These are phyloP conservation scores for Taenaris catops DNA, from an alignment of 2,888 invertebrate genomes.

Conservation along the genomic window DNA sequence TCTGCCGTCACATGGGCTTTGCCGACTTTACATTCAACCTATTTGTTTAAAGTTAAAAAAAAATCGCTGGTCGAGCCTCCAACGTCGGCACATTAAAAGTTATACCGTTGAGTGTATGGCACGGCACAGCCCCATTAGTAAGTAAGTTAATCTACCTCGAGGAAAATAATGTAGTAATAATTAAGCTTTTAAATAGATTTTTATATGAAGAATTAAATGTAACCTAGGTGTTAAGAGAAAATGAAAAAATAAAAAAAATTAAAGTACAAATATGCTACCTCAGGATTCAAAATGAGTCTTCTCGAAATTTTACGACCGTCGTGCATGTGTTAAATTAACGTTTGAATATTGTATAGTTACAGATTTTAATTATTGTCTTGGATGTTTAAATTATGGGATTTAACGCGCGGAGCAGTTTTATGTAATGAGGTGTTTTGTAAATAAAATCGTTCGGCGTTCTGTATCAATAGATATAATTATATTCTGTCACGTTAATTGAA, in stretches of 20 bases:
- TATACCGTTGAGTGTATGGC: slow-evolving; percentile 37
- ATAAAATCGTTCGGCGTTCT: slow-evolving; percentile 28
- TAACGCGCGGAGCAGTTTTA: slow-evolving; percentile 31
- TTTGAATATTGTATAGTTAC: slow-evolving; percentile 30
- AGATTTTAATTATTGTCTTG: slow-evolving; percentile 28
- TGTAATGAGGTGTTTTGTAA: slow-evolving; percentile 29
- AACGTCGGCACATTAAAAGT: slow-evolving; percentile 1
- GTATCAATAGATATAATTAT: slow-evolving; percentile 25
- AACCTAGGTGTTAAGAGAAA: slow-evolving; percentile 57
- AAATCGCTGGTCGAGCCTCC: slow-evolving; percentile 21
- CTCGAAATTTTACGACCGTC: slow-evolving; percentile 40
- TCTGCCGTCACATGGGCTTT: slow-evolving; percentile 73
- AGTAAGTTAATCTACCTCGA: slow-evolving; percentile 78
- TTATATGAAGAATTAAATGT: slow-evolving; percentile 73
- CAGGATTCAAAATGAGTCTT: slow-evolving; percentile 69
- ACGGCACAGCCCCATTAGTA: slow-evolving; percentile 50
- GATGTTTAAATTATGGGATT: slow-evolving; percentile 27
- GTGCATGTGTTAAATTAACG: slow-evolving; percentile 38
- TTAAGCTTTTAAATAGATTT: slow-evolving; percentile 74
- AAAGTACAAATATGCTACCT: slow-evolving; percentile 79
- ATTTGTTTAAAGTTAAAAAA: slow-evolving; percentile 6
- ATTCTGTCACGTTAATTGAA: slow-evolving; percentile 43
- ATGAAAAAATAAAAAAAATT: slow-evolving; percentile 59
- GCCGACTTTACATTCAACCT: slow-evolving; percentile 42
- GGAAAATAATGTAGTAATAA: slow-evolving; percentile 65